Conservation (phyloP, 2,113 vertebrate genomes). For the Hippocampus barbouri region DNA sequence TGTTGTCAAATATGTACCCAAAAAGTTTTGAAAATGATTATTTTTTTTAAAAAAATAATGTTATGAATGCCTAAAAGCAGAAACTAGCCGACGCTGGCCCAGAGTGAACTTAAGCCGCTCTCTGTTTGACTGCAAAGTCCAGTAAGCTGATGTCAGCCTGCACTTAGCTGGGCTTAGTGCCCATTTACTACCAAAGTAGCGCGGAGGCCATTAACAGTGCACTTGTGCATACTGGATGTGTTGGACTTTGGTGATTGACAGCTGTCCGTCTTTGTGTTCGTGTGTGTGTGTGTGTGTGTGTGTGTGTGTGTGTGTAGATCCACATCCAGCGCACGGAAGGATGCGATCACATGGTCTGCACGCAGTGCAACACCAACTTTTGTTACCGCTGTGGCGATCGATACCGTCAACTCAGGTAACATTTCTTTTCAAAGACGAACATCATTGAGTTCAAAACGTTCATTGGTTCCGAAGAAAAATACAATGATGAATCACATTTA, state of each 20-base stretch:
- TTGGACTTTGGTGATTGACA: neutral
- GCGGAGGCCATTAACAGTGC: too few relatives aligned
- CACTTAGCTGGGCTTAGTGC: constrained; percentile 21
- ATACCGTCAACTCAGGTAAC: constrained; percentile 85
- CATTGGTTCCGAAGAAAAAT: too few relatives aligned
- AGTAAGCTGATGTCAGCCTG: constrained; percentile 39
- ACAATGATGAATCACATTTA: too few relatives aligned
- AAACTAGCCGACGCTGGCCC: neutral
- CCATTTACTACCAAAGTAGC: neutral
- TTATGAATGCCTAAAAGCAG: too few relatives aligned
- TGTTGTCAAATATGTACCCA: too few relatives aligned
- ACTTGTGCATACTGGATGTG: too few relatives aligned
- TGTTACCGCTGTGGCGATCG: constrained; percentile 97
- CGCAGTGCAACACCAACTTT: constrained; percentile 97
- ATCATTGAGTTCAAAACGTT: too few relatives aligned
- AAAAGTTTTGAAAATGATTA: too few relatives aligned
- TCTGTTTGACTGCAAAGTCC: constrained; percentile 15
- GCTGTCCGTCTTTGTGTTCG: neutral
- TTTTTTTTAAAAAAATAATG: too few relatives aligned
- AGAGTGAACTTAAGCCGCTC: neutral
- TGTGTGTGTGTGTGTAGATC: constrained; percentile 70
- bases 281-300: neutral
- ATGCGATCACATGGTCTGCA: constrained; percentile 97
- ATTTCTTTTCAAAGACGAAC: too few relatives aligned
- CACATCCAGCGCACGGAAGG: constrained; percentile 98